A percentile compares a stretch with the other conserved stretches of the same genome.
phyloP scores from a whole-genome alignment of 2,113 vertebrate species.

The human (Homo sapiens) region DNA sequence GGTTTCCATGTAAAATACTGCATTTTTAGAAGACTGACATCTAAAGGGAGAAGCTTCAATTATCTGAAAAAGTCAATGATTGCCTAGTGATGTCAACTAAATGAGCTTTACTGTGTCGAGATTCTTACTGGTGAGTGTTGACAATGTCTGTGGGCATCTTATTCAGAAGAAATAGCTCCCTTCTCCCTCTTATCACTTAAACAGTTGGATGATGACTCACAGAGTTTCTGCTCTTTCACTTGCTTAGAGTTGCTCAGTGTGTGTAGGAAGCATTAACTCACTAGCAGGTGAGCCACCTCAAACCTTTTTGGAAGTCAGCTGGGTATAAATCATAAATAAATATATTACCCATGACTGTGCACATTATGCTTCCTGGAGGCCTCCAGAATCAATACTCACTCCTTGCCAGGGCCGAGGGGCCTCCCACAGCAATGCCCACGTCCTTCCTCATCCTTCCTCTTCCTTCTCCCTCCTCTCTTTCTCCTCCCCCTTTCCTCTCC shows the following conservation, averaged over 20 bases:
- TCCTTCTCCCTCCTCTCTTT: no score
- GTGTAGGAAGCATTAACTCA: conserved; percentile 58
- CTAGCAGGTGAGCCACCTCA: conserved; percentile 30
- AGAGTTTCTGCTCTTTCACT: conserved; percentile 35
- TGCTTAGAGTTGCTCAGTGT: conserved; percentile 27
- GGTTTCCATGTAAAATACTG: neutral
- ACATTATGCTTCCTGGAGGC: conserved; percentile 2
- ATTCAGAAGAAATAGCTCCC: neutral
- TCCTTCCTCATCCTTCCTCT: neutral
- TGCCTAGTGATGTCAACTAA: neutral
- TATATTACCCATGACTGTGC: neutral
- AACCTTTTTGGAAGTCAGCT: conserved; percentile 36
- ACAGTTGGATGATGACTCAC: conserved; percentile 46
- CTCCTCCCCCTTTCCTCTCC: neutral
- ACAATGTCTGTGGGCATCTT: neutral
- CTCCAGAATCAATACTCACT: neutral
- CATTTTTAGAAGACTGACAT: neutral
- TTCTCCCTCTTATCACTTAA: neutral
- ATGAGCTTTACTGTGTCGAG: neutral
- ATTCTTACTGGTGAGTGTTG: neutral
- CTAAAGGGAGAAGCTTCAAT: neutral
- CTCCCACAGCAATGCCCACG: neutral
- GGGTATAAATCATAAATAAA: conserved; percentile 58
- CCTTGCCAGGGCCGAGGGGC: neutral
- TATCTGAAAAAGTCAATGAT: neutral